Base-by-base conservation (phyloP, 2,797 vertebrate genomes). In the Tamandua tetradactyla region DNA sequence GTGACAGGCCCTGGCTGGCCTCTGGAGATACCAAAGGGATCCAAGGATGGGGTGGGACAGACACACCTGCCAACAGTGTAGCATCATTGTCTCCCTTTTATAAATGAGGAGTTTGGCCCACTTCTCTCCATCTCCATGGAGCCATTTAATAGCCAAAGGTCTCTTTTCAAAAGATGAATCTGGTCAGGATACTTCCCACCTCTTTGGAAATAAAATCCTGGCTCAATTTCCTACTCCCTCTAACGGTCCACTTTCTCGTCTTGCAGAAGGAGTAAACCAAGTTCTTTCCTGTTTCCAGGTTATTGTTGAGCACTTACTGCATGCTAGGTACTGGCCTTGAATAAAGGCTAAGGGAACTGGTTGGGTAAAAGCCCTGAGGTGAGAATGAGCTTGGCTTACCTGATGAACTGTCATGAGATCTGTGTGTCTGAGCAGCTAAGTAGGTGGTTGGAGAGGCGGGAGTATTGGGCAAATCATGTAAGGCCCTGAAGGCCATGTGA, bases 161-260 rank as follows among this genome's bases (percentile, higher is more conserved):
- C 8, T 49, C 69, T 91, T 95, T 89, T 91, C 22, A 44, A 86
- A 95, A 91, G 61, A 78, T 37, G 74, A n/a, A 49, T 42, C 47
- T 93, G 71, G 81, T 64, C 88, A 64, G 72, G 23, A n/a, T 35
- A 62, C 17, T 42, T 84, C 32, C 57, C 17, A 62, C n/a, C 49
- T 81, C 40, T 25, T 17, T 93, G 9, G 71, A 42, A 95, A 75
- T 83, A 59, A 93, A 74, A 44, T 93, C n/a, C 49, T 42, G 23
- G 23, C 7, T 88, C 66, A 7, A 52, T 32, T 74, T 49, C 49
- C 49, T 88, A 72, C 11, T 68, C 35, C 7, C 35, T 90, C 75
- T 90, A 17, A 55, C 62, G 72, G 49, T 17, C 13, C 20, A 49
- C 12, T 52, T 68, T 59, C 47, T 40, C 3, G 71, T 85, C 62